Conservation (phyloP, 2,113 vertebrate species). For the Arizona elegans region DNA sequence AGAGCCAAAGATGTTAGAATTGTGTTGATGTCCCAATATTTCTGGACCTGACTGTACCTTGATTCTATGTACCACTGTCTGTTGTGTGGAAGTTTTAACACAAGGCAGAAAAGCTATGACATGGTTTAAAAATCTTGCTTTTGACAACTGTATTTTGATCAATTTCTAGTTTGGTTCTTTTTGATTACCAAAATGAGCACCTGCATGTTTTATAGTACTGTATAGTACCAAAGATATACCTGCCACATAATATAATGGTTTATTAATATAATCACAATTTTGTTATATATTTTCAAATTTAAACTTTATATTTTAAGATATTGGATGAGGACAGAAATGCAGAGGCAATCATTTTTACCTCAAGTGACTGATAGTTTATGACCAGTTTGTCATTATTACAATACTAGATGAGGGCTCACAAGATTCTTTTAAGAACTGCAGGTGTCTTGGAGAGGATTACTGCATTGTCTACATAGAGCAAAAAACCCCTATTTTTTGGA, state of each 20-base stretch:
- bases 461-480: not conserved
- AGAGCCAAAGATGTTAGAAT: too few species aligned
- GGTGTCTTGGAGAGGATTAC: not conserved
- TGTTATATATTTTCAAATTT: not conserved
- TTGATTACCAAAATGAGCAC: not conserved
- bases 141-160: not conserved
- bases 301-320: not conserved
- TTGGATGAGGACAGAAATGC: not conserved
- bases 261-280: not conserved
- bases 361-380: not conserved
- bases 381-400: not conserved
- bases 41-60: too few species aligned
- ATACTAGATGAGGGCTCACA: not conserved
- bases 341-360: not conserved
- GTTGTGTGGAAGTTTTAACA: not conserved
- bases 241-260: not conserved
- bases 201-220: not conserved
- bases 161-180: not conserved
- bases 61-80: not conserved
- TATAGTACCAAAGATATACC: not conserved
- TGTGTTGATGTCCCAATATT: too few species aligned
- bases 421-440: not conserved
- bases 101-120: not conserved
- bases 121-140: not conserved
- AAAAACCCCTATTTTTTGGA: not conserved